Conservation (phyloP, 2,797 vertebrate species). For the Botia kubotai region DNA sequence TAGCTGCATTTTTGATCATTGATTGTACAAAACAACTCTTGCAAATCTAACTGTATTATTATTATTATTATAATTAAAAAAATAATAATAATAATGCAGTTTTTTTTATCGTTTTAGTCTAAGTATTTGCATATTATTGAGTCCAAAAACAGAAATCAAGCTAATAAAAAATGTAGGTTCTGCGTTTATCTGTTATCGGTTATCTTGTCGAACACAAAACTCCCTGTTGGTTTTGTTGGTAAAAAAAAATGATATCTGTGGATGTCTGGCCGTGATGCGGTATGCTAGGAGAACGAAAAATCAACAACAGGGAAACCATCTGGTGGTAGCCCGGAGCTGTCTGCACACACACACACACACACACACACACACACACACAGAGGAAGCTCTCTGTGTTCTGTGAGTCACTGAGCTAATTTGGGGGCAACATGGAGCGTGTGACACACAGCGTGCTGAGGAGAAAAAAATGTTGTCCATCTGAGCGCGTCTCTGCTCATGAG, state of each 20-base stretch:
- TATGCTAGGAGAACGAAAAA: not conserved
- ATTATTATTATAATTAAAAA: too few relatives aligned
- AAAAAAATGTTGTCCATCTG: not conserved
- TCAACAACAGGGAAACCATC: conserved; percentile 21
- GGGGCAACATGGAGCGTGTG: conserved; percentile 15
- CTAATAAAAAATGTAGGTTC: too few relatives aligned
- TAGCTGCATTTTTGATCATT: too few relatives aligned
- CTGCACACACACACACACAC: conserved; percentile 20
- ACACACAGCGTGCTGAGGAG: not conserved
- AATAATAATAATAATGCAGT: too few relatives aligned
- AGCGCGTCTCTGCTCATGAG: not conserved
- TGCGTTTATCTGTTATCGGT: too few relatives aligned
- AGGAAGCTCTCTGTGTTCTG: not conserved
- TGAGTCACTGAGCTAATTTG: conserved; percentile 51
- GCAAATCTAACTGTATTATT: too few relatives aligned
- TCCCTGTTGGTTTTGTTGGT: not conserved
- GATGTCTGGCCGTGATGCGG: conserved; percentile 11
- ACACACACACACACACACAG: conserved; percentile 4
- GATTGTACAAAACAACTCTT: too few relatives aligned
- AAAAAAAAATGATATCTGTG: not conserved
- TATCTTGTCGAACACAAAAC: not conserved
- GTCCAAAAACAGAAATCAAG: too few relatives aligned
- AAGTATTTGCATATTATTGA: too few relatives aligned
- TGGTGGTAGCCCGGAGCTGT: conserved; percentile 19
- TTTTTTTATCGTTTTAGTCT: too few relatives aligned